A percentile compares a stretch with the other conserved stretches of the same genome.
phyloP scores from a whole-genome alignment of 2,113 vertebrate species.

The Cephalopterus ornatus region DNA sequence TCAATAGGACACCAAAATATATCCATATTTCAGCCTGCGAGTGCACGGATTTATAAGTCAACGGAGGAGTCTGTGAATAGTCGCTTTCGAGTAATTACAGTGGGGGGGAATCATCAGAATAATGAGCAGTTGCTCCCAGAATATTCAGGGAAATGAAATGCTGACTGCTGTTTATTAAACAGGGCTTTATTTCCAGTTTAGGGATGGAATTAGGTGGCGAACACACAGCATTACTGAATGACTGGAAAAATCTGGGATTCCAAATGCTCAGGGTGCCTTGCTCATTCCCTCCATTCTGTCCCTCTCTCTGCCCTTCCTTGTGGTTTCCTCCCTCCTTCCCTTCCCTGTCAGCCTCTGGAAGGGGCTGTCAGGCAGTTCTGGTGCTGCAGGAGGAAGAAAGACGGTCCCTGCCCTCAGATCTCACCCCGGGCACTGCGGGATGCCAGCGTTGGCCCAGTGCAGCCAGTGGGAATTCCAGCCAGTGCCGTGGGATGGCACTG shows the following conservation, averaged over 20 bases:
- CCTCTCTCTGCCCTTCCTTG: not conserved
- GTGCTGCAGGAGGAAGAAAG: not conserved
- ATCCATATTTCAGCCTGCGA: not conserved
- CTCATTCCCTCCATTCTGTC: not conserved
- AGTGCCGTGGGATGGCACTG: not conserved
- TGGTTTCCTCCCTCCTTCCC: not conserved
- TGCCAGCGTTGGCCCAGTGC: rapidly evolving
- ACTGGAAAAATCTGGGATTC: not conserved
- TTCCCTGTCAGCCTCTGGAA: not conserved
- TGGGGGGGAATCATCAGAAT: slow-evolving; percentile 59
- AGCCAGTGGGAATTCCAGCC: not conserved
- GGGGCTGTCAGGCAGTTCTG: not conserved
- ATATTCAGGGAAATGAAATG: slow-evolving; percentile 71
- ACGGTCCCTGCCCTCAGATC: not conserved
- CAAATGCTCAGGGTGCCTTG: rapidly evolving
- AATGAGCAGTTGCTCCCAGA: slow-evolving; percentile 74
- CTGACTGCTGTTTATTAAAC: slow-evolving; percentile 69
- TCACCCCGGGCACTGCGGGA: not conserved
- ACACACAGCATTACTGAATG: not conserved
- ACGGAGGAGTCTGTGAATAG: slow-evolving; percentile 54
- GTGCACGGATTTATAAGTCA: slow-evolving; percentile 19
- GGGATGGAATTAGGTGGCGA: slow-evolving; percentile 70
- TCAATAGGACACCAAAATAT: slow-evolving; percentile 64
- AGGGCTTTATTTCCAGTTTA: slow-evolving; percentile 71
- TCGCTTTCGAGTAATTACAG: slow-evolving; percentile 70